Conservation (phyloP, 2,888 invertebrate species). For the Aleiodes testaceus region DNA sequence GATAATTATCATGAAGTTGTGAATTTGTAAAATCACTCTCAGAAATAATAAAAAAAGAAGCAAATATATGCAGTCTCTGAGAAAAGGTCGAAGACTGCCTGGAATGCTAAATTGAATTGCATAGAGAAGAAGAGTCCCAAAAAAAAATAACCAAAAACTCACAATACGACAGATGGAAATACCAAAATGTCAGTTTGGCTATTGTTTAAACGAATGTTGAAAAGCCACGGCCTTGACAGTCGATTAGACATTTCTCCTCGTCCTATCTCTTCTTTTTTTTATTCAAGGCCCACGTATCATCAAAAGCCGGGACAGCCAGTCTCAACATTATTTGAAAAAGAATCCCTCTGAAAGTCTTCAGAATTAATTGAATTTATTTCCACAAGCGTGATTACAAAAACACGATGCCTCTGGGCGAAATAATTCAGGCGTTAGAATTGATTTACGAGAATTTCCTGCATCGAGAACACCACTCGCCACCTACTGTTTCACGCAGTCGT, state of each 20-base stretch:
- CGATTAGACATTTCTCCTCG: background rate
- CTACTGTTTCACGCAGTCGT: too few species aligned
- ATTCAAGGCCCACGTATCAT: background rate
- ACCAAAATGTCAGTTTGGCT: constrained; percentile 33
- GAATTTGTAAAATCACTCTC: background rate
- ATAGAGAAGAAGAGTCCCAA: background rate
- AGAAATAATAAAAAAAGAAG: background rate
- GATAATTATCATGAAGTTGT: background rate
- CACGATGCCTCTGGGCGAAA: too few species aligned
- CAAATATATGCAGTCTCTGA: constrained; percentile 15
- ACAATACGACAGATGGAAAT: constrained; percentile 24
- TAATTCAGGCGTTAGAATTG: too few species aligned
- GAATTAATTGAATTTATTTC: too few species aligned
- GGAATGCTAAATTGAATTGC: constrained; percentile 10
- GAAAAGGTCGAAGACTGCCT: constrained; percentile 34
- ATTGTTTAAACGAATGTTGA: constrained; percentile 40
- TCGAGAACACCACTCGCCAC: too few species aligned
- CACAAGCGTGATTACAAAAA: too few species aligned
- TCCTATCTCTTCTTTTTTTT: background rate
- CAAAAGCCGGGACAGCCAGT: background rate
- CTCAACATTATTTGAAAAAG: background rate
- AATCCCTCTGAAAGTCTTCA: too few species aligned
- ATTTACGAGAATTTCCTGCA: too few species aligned
- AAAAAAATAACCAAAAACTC: background rate
- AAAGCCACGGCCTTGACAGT: constrained; percentile 25